Evolutionary conservation across 1,140 invertebrate genomes (phyloP).

Genomic region (Chymomyza costata): DNA sequence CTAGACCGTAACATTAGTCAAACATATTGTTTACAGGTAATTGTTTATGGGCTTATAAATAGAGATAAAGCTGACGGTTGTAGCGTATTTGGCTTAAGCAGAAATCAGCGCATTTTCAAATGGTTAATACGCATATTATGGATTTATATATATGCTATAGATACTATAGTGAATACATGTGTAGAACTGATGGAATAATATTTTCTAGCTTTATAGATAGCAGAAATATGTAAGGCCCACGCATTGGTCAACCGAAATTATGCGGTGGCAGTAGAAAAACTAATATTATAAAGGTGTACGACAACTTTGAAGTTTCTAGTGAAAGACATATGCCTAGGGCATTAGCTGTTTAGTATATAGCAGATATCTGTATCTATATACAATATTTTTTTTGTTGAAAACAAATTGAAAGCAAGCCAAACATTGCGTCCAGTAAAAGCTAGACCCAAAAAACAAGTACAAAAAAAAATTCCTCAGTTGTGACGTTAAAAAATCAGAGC

Average conservation of each 20-base stretch:
- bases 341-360: too few relatives aligned
- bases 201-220: neutral
- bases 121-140: slow-evolving; percentile 45
- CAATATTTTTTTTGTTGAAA: slow-evolving; percentile 7
- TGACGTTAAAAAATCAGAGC: slow-evolving; percentile 62
- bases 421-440: neutral
- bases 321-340: too few relatives aligned
- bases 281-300: too few relatives aligned
- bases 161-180: slow-evolving; percentile 22
- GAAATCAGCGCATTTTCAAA: slow-evolving; percentile 43
- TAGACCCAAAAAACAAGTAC: neutral
- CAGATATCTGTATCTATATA: too few relatives aligned
- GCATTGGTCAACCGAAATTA: too few relatives aligned
- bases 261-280: too few relatives aligned
- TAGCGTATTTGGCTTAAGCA: too few relatives aligned
- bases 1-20: slow-evolving; percentile 55
- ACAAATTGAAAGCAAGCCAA: slow-evolving; percentile 20
- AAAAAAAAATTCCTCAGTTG: slow-evolving; percentile 54
- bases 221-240: slow-evolving; percentile 9
- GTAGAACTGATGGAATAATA: too few relatives aligned
- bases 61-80: neutral
- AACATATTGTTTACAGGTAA: slow-evolving; percentile 57
- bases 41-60: slow-evolving; percentile 39
- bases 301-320: too few relatives aligned
- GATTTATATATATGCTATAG: slow-evolving; percentile 50